A percentile compares a stretch with the other conserved stretches of the same genome.
These are phyloP conservation scores for Amphipoea oculea DNA, from an alignment of 2,888 invertebrate genomes.

Conservation along the genomic window DNA sequence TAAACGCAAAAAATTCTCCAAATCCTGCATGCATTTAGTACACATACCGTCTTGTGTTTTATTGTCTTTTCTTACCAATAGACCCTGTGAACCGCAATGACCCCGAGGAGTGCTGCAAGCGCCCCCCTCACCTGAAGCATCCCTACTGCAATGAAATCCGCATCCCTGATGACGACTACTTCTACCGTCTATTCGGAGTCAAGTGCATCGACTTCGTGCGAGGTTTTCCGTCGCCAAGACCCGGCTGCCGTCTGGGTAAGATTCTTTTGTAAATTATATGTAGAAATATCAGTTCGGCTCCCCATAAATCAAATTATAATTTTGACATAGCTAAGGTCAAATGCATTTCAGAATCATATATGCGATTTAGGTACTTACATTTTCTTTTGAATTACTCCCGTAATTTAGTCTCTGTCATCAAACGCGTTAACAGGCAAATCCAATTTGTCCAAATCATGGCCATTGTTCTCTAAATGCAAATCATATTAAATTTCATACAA, in stretches of 20 bases:
- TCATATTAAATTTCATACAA: conserved; percentile 31
- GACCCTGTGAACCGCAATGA: conserved; percentile 96
- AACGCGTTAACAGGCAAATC: conserved; percentile 38
- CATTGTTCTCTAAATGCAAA: conserved; percentile 28
- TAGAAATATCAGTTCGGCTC: not conserved
- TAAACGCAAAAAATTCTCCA: not conserved
- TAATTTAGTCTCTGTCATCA: conserved; percentile 44
- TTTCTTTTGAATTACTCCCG: conserved; percentile 25
- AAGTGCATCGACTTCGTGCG: conserved; percentile 97
- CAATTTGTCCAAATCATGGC: conserved; percentile 20
- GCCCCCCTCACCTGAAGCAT: conserved; percentile 95
- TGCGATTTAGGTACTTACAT: conserved; percentile 26
- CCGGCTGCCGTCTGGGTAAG: conserved; percentile 96
- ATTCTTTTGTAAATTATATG: conserved; percentile 12
- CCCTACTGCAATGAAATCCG: conserved; percentile 97
- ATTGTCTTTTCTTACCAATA: conserved; percentile 82
- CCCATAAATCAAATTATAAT: conserved; percentile 10
- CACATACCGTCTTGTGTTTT: conserved; percentile 50
- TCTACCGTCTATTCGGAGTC: conserved; percentile 95
- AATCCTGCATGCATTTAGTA: not conserved
- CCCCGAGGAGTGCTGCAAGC: conserved; percentile 97
- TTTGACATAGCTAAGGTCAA: conserved; percentile 29
- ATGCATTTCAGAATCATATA: conserved; percentile 30
- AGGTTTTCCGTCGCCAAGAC: conserved; percentile 96
- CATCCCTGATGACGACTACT: conserved; percentile 97